phyloP scores from a whole-genome alignment of 35 echinoderm and acorn worm species.

The Holothuria glaberrima region DNA sequence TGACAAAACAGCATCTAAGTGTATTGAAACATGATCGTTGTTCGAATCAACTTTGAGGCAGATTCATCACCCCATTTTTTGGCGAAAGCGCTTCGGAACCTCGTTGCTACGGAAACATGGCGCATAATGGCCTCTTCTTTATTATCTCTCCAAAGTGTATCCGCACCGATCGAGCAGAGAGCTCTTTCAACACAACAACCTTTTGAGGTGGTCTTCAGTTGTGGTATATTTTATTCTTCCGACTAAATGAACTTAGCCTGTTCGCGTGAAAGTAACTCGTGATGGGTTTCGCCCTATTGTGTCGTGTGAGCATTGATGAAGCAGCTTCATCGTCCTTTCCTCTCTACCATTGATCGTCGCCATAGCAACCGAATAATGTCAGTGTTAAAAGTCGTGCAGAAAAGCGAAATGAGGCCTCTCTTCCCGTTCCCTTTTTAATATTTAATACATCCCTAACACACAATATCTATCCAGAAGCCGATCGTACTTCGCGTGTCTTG shows the following conservation, averaged over 20 bases:
- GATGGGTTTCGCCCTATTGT: slow-evolving; percentile 50
- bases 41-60: too few species aligned
- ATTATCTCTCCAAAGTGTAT: slow-evolving; percentile 32
- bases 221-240: background rate
- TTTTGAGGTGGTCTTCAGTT: too few species aligned
- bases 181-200: too few species aligned
- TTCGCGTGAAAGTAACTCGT: slow-evolving; percentile 30
- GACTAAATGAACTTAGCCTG: slow-evolving; percentile 30
- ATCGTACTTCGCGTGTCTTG: background rate
- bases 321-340: background rate
- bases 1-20: too few species aligned
- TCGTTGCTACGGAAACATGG: too few species aligned
- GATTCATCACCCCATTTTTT: too few species aligned
- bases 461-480: slow-evolving; percentile 34
- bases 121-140: slow-evolving; percentile 42
- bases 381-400: slow-evolving; percentile 55
- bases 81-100: too few species aligned
- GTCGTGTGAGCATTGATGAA: slow-evolving; percentile 26
- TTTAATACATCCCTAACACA: slow-evolving; percentile 54
- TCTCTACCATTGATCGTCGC: slow-evolving; percentile 43
- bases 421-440: slow-evolving; percentile 52
- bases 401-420: slow-evolving; percentile 39
- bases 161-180: background rate
- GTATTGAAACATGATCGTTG: too few species aligned
- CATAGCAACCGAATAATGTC: slow-evolving; percentile 26